These are phyloP conservation scores for Bufo bufo DNA, from an alignment of 2,113 vertebrate genomes.

Conservation along the genomic window DNA sequence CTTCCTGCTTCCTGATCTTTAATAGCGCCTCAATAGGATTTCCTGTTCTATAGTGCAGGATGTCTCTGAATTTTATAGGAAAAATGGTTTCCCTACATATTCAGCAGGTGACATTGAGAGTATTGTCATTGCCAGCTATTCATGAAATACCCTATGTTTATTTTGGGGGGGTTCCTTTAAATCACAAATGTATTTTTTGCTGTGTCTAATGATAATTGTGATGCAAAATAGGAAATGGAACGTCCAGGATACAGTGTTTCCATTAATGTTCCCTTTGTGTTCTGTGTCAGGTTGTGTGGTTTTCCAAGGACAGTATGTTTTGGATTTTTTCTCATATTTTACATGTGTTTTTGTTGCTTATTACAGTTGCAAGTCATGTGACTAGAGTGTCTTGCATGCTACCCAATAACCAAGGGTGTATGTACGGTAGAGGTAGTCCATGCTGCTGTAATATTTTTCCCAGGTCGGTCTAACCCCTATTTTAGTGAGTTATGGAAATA, in stretches of 20 bases:
- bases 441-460: too few species aligned
- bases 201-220: background rate
- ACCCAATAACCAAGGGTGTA: background rate
- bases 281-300: background rate
- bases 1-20: constrained; percentile 27
- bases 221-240: background rate
- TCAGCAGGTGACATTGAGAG: constrained; percentile 8
- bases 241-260: background rate
- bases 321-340: background rate
- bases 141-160: background rate
- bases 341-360: background rate
- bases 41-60: constrained; percentile 20
- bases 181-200: background rate
- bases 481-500: too few species aligned
- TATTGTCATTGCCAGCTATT: constrained; percentile 13
- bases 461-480: too few species aligned
- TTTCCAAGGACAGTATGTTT: background rate
- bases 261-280: background rate
- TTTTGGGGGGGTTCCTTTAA: background rate
- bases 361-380: background rate
- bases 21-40: constrained; percentile 22
- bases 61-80: constrained; percentile 29
- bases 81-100: background rate
- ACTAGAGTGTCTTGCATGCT: background rate
- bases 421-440: too few species aligned